A percentile compares a stretch with the other conserved stretches of the same genome.
Evolutionary conservation across 1,140 invertebrate species (phyloP).

Genomic region (Samia ricini): DNA sequence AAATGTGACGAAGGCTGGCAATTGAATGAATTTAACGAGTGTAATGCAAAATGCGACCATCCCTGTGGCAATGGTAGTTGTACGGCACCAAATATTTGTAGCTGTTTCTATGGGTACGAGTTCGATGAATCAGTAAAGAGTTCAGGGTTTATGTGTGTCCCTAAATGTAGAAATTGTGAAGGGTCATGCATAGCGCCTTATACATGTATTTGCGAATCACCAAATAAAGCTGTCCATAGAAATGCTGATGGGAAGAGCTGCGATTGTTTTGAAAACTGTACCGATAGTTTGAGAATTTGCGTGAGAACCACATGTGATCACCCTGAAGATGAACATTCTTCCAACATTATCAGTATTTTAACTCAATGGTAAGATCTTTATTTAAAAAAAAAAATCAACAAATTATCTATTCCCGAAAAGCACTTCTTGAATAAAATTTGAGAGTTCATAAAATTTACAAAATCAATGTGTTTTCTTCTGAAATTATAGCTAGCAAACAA

Average conservation of each 20-base stretch:
- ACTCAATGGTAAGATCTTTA: not conserved
- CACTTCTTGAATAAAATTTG: no score
- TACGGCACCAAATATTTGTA: not conserved
- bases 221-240: not conserved
- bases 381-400: not conserved
- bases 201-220: slow-evolving; percentile 18
- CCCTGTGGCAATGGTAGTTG: slow-evolving; percentile 76
- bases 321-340: not conserved
- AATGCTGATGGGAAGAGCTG: not conserved
- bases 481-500: no score
- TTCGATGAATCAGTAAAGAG: slow-evolving; percentile 12
- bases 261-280: not conserved
- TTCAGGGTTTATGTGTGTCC: slow-evolving; percentile 27
- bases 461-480: no score
- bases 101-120: not conserved
- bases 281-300: not conserved
- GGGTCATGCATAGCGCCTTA: slow-evolving; percentile 35
- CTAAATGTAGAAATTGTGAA: slow-evolving; percentile 36
- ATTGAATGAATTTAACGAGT: not conserved
- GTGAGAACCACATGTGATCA: not conserved
- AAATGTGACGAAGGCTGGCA: slow-evolving; percentile 43
- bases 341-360: not conserved
- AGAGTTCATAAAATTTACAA: no score
- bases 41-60: slow-evolving; percentile 44
- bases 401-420: not conserved